Evolutionary conservation across 2,888 invertebrate species (phyloP), one percentile per base, ranked within the genome.

Genomic region (Xanthorhoe spadicearia): DNA sequence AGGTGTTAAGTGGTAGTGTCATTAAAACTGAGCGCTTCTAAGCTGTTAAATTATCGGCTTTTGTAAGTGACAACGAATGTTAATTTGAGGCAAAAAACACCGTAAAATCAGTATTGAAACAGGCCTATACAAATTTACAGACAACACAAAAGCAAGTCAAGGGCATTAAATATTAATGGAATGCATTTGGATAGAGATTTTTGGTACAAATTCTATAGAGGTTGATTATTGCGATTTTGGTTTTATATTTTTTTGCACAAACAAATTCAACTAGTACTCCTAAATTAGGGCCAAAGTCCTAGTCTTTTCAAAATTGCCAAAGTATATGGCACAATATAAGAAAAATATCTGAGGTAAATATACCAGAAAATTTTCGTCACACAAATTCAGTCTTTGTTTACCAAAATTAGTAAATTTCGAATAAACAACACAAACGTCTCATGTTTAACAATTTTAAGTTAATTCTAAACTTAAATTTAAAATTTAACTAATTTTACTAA

Each of bases 361-460:
- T 73, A 71, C 76, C 74, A 69, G 71, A 74, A 74, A 54, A 65
- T 63, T 74, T 67, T 67, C 66, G 70, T 71, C 76, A 72, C 74
- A 76, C 75, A 74, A 77, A 77, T 76, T 87, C 86, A 87, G 87
- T 87, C 86, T 86, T 84, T 68, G 69, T 75, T 73, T 73, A 77
- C 72, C 72, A 56, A 78, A 75, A 76, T 68, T 72, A 61, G 75
- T 78, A 76, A 50, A 79, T 75, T 79, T 77, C 19, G 57, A 48
- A 38, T 55, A 59, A 61, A 61, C 35, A 52, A 28, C 17, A 55
- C 38, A 52, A 61, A 68, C 18, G 9, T 64, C 43, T 60, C 60
- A 49, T 46, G n/a, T 54, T 49, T 32, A 46, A 43, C 13, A 46
- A 51, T 46, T 32, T 13, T 52, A 57, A 15, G 43, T n/a, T 52